A percentile compares a stretch with the other conserved stretches of the same genome.
phyloP scores from a whole-genome alignment of 2,113 vertebrate species.

The Eublepharis macularius region DNA sequence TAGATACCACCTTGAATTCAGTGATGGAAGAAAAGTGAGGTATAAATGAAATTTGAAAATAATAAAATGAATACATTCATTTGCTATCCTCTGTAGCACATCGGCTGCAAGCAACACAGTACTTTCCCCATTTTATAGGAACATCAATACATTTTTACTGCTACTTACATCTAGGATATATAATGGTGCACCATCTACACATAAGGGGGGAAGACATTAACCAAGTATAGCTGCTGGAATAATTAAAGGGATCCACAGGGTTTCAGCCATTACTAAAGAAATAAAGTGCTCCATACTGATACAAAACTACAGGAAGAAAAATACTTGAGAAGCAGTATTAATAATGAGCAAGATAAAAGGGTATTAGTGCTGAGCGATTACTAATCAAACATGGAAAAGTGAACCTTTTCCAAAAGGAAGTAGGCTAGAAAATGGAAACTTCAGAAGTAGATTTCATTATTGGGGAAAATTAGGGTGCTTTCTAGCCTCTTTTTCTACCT shows the following conservation, averaged over 20 bases:
- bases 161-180: neutral
- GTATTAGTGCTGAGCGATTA: neutral
- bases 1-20: no score
- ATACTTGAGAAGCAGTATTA: neutral
- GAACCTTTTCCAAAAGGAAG: constrained; percentile 1
- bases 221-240: neutral
- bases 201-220: neutral
- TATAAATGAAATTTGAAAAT: neutral
- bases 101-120: neutral
- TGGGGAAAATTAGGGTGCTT: neutral
- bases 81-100: neutral
- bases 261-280: constrained; percentile 7
- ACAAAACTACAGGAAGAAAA: neutral
- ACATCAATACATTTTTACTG: neutral
- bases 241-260: neutral
- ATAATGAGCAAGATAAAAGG: neutral
- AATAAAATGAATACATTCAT: neutral
- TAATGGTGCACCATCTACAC: neutral
- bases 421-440: neutral
- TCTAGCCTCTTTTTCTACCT: neutral
- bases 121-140: neutral
- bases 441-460: neutral
- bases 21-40: no score
- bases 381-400: constrained; percentile 8
- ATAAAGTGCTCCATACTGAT: neutral